Conservation (phyloP, 2,797 vertebrate species). For the Diceros bicornis region DNA sequence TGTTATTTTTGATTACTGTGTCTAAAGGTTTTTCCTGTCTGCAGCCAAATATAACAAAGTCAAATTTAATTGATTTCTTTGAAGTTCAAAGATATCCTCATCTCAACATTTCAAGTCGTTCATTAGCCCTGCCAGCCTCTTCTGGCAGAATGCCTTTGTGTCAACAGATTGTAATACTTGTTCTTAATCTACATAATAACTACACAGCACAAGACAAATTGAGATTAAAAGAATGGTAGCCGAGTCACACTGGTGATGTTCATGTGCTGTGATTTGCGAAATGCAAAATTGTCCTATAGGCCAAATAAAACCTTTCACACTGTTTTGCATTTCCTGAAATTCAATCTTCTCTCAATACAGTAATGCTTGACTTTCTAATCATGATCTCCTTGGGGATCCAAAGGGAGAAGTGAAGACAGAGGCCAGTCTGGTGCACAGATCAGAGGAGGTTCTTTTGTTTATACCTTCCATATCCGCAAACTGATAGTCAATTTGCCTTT, state of each 20-base stretch:
- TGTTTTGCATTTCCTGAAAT: not conserved
- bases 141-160: not conserved
- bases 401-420: not conserved
- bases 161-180: fast-evolving
- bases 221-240: fast-evolving
- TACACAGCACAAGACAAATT: fast-evolving
- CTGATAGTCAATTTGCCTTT: not conserved
- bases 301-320: not conserved
- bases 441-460: not conserved
- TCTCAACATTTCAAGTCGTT: not conserved
- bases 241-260: fast-evolving
- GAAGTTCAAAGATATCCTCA: not conserved
- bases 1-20: conserved; percentile 49
- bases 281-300: fast-evolving
- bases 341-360: fast-evolving
- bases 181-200: not conserved
- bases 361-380: not conserved
- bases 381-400: fast-evolving
- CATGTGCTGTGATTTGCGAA: not conserved
- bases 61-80: conserved; percentile 13
- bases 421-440: fast-evolving
- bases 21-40: conserved; percentile 18
- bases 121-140: not conserved
- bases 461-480: not conserved
- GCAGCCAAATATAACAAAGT: conserved; percentile 14